Evolutionary conservation across 2,797 vertebrate species (phyloP), one percentile per base, ranked within the genome.

Genomic region (Gambusia yucatana): DNA sequence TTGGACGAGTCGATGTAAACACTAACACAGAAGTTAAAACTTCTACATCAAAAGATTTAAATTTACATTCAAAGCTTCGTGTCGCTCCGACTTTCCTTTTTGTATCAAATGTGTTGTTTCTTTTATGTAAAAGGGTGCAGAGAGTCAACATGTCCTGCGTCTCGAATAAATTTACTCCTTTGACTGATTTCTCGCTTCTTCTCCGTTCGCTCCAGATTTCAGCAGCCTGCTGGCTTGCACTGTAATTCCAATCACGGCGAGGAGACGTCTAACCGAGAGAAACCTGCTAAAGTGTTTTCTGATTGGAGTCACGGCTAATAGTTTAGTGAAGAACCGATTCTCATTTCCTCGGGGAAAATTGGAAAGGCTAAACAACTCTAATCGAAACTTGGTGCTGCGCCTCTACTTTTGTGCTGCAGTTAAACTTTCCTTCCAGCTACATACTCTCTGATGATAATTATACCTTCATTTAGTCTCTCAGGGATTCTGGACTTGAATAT

Each of bases 221-320:
- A 13, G 41, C n/a, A 63, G 44, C 63, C 70, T 10, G 10, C 11
- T 46, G 52, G 3, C 10, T 61, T 25, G 63, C 14, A 20, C 41
- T 75, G 74, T 57, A 46, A 25, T 78, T 78, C 76, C 33, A 77
- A 57, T 87, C 63, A 28, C 25, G 6, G n/a, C 59, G 63, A 82
- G 71, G 63, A 82, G 33, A 78, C 10, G 43, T 43, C 48, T 69
- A 46, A 47, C 59, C 6, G 11, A 72, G 1, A 28, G 10, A 9
- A n/a, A 25, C 61, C 57, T 46, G 52, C 1, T 78, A 25, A 80
- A 70, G 5, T 16, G 16, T 65, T 72, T 71, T 52, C 65, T 80
- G 70, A 78, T 52, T 71, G 55, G 69, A 72, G 72, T 57, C 50
- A 43, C 13, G 5, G 52, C 48, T 50, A 10, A 47, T 52, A 43